Evolutionary conservation across 2,888 invertebrate species (phyloP).

Genomic region (Steinernema scapterisci): DNA sequence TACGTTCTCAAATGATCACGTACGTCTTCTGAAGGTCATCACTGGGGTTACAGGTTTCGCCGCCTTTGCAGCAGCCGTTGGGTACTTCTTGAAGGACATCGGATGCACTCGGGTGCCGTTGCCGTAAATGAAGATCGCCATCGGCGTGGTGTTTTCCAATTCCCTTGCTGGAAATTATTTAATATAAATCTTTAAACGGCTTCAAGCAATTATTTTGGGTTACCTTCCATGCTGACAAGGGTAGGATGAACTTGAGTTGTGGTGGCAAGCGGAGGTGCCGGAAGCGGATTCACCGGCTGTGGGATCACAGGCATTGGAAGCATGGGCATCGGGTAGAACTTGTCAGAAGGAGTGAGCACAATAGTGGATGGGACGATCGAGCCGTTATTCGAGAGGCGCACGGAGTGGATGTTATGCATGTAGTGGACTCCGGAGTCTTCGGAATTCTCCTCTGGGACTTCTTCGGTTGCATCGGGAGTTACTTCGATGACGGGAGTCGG

Average conservation of each 20-base stretch:
- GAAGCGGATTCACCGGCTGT: neutral
- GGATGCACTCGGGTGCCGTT: neutral
- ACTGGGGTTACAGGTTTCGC: neutral
- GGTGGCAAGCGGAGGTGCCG: neutral
- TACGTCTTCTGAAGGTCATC: neutral
- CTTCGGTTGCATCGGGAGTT: neutral
- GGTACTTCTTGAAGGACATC: neutral
- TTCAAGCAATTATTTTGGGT: neutral
- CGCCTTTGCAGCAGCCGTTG: no score
- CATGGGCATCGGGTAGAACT: neutral
- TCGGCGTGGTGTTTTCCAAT: neutral
- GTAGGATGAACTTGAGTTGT: constrained; percentile 8
- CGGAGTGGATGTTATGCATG: neutral
- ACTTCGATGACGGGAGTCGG: constrained; percentile 9
- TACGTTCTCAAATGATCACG: neutral
- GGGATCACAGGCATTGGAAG: no score
- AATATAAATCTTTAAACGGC: neutral
- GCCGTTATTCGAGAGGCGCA: neutral
- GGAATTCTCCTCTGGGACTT: neutral
- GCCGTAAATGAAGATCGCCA: neutral
- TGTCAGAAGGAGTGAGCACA: neutral
- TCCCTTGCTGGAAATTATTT: neutral
- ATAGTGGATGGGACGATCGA: neutral
- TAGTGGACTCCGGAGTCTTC: neutral
- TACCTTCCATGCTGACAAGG: neutral